Conservation (phyloP, 2,888 invertebrate genomes). For the Podabrus alpinus region DNA sequence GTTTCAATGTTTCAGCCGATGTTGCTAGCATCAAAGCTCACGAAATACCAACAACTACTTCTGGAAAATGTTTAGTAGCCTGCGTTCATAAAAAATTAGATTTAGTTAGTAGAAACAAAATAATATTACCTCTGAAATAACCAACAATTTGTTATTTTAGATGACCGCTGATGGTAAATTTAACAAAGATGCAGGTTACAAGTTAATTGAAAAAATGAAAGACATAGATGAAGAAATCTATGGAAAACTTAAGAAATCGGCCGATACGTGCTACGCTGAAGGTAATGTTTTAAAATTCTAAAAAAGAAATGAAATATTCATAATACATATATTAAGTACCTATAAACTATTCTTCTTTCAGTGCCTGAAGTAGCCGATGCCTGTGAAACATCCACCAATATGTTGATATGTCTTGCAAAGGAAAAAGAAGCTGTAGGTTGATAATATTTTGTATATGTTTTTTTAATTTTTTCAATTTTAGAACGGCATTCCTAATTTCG, state of each 20-base stretch:
- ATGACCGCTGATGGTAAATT: not conserved
- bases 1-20: not conserved
- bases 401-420: not conserved
- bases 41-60: not conserved
- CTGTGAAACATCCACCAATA: not conserved
- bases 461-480: not conserved
- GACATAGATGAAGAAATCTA: not conserved
- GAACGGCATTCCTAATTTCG: too few species aligned
- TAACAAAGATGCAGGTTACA: not conserved
- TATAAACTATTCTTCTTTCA: not conserved
- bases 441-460: not conserved
- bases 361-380: not conserved
- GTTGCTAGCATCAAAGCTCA: not conserved
- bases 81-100: constrained; percentile 3
- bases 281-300: not conserved
- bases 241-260: not conserved
- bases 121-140: not conserved
- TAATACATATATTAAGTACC: too few species aligned
- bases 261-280: not conserved
- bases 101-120: not conserved
- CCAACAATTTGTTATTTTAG: not conserved
- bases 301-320: too few species aligned
- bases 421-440: not conserved
- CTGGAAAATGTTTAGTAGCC: not conserved
- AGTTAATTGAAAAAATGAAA: not conserved